Percentiles rank a stretch among this genome's conserved stretches.
Conservation (phyloP, 1,140 invertebrate species). For the Musca vetustissima region DNA sequence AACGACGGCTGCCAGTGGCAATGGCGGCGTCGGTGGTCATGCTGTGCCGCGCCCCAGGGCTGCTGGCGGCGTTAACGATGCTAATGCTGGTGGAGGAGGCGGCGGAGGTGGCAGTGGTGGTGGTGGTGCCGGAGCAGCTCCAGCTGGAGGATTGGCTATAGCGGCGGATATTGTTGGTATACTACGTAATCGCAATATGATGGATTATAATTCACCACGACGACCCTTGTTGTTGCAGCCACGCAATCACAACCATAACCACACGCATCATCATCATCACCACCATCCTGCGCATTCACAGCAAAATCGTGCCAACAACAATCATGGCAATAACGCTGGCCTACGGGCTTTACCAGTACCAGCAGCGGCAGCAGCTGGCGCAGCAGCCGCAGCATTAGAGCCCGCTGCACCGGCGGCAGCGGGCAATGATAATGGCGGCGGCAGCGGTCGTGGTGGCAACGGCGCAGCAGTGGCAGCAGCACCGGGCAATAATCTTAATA, state of each 20-base stretch:
- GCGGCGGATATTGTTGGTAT: slow-evolving; percentile 25
- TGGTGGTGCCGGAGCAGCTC: slow-evolving; percentile 30
- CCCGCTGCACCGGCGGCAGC: not conserved
- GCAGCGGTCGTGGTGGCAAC: not conserved
- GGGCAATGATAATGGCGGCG: not conserved
- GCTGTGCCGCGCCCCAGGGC: slow-evolving; percentile 29
- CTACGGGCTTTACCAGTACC: slow-evolving; percentile 15
- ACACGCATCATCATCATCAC: slow-evolving; percentile 25
- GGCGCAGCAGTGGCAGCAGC: slow-evolving; percentile 24
- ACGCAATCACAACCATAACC: slow-evolving; percentile 29
- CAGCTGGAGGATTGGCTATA: slow-evolving; percentile 27
- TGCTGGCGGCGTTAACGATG: slow-evolving; percentile 29
- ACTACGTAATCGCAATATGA: too few species aligned
- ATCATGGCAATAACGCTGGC: slow-evolving; percentile 19
- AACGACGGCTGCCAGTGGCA: slow-evolving; percentile 28
- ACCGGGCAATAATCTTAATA: slow-evolving; percentile 15
- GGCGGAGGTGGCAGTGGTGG: slow-evolving; percentile 28
- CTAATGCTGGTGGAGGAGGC: not conserved
- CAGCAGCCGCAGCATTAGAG: slow-evolving; percentile 1
- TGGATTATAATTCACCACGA: slow-evolving; percentile 23
- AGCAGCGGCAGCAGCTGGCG: slow-evolving; percentile 25
- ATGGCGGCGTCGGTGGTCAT: slow-evolving; percentile 30
- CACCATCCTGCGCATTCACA: slow-evolving; percentile 24
- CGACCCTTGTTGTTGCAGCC: slow-evolving; percentile 9
- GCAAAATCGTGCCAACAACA: slow-evolving; percentile 11